phyloP scores from a whole-genome alignment of 2,797 vertebrate species.

The Cryptoprocta ferox region DNA sequence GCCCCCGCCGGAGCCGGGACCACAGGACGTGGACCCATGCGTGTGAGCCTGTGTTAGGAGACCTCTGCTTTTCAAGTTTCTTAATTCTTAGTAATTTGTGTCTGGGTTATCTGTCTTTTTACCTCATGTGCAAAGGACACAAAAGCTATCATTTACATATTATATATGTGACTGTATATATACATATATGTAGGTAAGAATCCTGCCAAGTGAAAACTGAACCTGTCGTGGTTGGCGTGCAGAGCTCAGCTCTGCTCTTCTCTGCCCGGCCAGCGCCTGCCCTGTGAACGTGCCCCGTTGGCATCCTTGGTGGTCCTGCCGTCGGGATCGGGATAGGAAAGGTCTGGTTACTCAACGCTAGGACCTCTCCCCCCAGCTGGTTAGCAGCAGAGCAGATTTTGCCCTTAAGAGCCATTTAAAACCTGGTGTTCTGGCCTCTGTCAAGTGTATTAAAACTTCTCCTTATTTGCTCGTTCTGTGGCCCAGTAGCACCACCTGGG shows the following conservation, averaged over 20 bases:
- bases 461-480: fast-evolving
- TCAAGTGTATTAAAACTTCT: too few relatives aligned
- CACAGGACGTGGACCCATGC: fast-evolving
- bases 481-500: neutral
- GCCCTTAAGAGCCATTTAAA: too few relatives aligned
- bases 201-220: neutral
- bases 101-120: neutral
- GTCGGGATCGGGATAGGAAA: fast-evolving
- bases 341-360: neutral
- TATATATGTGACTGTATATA: neutral
- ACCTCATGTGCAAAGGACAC: neutral
- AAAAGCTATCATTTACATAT: neutral
- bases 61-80: neutral
- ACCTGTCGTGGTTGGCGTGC: neutral
- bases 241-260: fast-evolving
- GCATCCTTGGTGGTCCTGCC: neutral
- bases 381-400: neutral
- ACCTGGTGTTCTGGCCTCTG: neutral
- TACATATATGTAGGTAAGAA: neutral
- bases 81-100: neutral
- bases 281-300: fast-evolving
- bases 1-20: fast-evolving
- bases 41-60: fast-evolving
- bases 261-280: neutral
- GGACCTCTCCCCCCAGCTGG: neutral